phyloP scores from a whole-genome alignment of 2,113 vertebrate species.

The Cephalopterus ornatus region DNA sequence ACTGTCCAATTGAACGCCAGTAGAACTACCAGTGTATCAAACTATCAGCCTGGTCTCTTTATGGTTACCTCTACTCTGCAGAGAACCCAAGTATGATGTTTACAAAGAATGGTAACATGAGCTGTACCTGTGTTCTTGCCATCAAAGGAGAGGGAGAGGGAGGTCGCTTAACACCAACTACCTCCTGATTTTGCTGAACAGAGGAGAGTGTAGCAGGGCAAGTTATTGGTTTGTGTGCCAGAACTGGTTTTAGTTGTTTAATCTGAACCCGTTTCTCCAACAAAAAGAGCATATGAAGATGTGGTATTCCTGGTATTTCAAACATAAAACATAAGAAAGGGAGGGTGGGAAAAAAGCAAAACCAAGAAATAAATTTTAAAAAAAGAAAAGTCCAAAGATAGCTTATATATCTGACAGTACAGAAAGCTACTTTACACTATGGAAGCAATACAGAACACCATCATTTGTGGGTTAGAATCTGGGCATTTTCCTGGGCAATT shows the following conservation, averaged over 20 bases:
- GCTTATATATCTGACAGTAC: neutral
- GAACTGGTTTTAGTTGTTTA: neutral
- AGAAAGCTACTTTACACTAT: neutral
- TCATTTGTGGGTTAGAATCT: neutral
- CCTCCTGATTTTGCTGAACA: neutral
- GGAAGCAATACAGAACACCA: neutral
- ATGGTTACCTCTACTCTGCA: neutral
- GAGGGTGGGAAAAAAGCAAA: fast-evolving
- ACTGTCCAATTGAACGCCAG: fast-evolving
- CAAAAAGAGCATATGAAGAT: neutral
- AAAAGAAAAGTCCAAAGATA: neutral
- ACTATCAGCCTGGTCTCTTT: fast-evolving
- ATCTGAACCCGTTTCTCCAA: neutral
- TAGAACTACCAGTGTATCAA: fast-evolving
- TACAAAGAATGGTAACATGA: neutral
- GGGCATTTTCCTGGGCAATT: neutral
- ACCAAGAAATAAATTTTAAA: neutral
- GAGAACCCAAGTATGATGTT: neutral
- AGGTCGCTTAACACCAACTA: neutral
- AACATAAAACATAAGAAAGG: neutral
- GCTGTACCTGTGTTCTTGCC: neutral
- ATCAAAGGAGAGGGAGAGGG: neutral
- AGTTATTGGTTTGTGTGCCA: neutral
- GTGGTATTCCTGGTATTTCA: neutral
- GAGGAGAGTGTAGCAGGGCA: neutral